Evolutionary conservation across 2,888 invertebrate species (phyloP).

Genomic region (Diaperis boleti): DNA sequence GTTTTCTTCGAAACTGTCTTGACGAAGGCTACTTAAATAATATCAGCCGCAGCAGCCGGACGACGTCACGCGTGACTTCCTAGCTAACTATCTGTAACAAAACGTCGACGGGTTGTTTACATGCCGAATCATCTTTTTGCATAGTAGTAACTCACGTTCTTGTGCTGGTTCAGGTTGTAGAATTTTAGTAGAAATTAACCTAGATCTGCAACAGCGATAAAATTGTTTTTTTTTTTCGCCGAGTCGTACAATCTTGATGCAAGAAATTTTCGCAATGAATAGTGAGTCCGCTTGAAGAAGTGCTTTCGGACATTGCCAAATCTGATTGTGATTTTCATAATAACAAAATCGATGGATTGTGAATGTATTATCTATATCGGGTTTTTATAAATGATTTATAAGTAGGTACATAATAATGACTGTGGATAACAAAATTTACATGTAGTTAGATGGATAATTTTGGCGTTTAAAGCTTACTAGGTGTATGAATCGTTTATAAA

Average conservation of each 20-base stretch:
- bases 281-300: too few relatives aligned
- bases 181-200: slow-evolving; percentile 1
- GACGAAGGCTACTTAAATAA: slow-evolving; percentile 28
- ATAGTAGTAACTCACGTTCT: slow-evolving; percentile 26
- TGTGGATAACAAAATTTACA: too few relatives aligned
- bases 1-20: slow-evolving; percentile 14
- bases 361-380: too few relatives aligned
- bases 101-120: slow-evolving; percentile 42
- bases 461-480: too few relatives aligned
- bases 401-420: too few relatives aligned
- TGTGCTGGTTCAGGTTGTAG: slow-evolving; percentile 6
- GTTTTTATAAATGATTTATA: too few relatives aligned
- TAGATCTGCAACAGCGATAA: slow-evolving; percentile 8
- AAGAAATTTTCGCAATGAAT: neutral
- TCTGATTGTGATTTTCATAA: too few relatives aligned
- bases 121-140: slow-evolving; percentile 43
- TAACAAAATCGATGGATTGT: too few relatives aligned
- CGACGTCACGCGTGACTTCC: slow-evolving; percentile 44
- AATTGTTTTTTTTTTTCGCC: neutral
- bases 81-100: slow-evolving; percentile 45
- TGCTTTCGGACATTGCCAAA: too few relatives aligned
- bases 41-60: slow-evolving; percentile 18
- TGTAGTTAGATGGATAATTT: too few relatives aligned
- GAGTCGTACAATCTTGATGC: too few relatives aligned
- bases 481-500: too few relatives aligned